Evolutionary conservation across 2,113 vertebrate genomes (phyloP).

Genomic region (Nothocercus nigrocapillus): DNA sequence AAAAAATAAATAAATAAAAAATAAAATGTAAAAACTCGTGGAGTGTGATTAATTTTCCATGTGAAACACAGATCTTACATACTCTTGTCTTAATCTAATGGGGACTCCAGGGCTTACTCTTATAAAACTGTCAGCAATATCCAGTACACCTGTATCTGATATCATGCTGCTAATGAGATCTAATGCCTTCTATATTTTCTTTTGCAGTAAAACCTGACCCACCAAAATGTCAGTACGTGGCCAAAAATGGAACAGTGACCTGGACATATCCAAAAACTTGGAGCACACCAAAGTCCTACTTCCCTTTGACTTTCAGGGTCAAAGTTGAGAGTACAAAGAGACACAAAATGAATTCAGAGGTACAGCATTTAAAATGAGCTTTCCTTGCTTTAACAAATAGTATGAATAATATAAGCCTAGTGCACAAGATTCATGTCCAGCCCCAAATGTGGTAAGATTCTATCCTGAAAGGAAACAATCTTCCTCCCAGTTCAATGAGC

Average conservation of each 20-base stretch:
- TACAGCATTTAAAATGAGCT: background rate
- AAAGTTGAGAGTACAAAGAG: slow-evolving; percentile 23
- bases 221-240: slow-evolving; percentile 50
- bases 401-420: background rate
- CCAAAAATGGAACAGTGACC: slow-evolving; percentile 66
- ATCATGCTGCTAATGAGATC: background rate
- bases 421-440: background rate
- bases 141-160: background rate
- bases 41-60: background rate
- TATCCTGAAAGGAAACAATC: background rate
- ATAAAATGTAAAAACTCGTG: background rate
- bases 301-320: slow-evolving; percentile 75
- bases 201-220: slow-evolving; percentile 77
- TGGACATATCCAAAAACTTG: slow-evolving; percentile 79
- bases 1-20: background rate
- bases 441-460: background rate
- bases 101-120: background rate
- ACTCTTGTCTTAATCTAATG: background rate
- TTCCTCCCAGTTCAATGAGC: background rate
- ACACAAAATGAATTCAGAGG: background rate
- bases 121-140: background rate
- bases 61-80: background rate
- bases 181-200: background rate
- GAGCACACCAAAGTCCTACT: slow-evolving; percentile 79
- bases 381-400: background rate